Evolutionary conservation across 2,797 vertebrate species (phyloP), one percentile per base, ranked within the genome.

Genomic region (Gymnodraco acuticeps): DNA sequence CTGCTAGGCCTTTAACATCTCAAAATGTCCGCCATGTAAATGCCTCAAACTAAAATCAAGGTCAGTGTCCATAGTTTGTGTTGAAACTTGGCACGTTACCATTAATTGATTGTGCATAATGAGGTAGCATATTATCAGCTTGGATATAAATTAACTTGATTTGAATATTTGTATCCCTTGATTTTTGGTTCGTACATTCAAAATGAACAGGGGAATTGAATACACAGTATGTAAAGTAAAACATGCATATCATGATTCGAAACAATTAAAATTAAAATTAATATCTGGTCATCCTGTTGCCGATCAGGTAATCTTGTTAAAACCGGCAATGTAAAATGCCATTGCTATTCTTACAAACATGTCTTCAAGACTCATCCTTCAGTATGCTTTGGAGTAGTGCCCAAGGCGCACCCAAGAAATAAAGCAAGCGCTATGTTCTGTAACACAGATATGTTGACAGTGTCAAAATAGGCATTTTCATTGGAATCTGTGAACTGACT

Each of bases 401-500:
- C 72, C 33, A 3, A 51, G 42, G 60, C 10, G 0, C n/a, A 38
- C 7, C 74, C 47, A 19, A 54, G 50, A 71, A 74, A 31, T 17
- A 69, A 80, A 62, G 38, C 17, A 59, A 50, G 64, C 3, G 2
- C 51, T 71, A 73, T 17, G 45, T 1, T 31, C 20, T 64, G 53
- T 9, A 31, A 17, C 45, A 47, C 46, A 77, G 43, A 74, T 17
- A 63, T 59, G 2, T 64, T 48, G 46, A 17, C 19, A 54, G 20
- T 71, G 54, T 65, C 45, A 14, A 55, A 71, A 60, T 7, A 71
- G 14, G 53, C 27, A 58, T 83, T 75, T 83, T 50, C 41, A 70
- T 80, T 77, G 67, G 52, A 75, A 64, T 77, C 60, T 70, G 6
- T 58, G 64, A 33, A 54, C 33, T 55, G 56, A 69, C 41, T 54